These are phyloP conservation scores for Lutjanus erythropterus DNA, from an alignment of 2,113 vertebrate genomes.

Conservation along the genomic window DNA sequence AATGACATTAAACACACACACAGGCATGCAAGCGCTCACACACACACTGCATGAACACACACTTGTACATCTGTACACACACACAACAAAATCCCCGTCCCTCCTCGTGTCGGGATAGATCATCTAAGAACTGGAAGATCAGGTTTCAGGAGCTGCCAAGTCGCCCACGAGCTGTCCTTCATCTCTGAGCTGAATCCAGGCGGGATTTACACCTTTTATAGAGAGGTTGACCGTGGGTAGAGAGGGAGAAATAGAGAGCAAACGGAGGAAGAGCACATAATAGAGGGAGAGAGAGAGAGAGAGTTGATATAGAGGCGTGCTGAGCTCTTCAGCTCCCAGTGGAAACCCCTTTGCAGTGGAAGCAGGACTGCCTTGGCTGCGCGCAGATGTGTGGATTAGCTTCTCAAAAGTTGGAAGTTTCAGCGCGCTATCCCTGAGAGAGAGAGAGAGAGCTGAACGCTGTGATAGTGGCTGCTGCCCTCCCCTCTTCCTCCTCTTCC, in stretches of 20 bases:
- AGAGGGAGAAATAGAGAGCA: constrained; percentile 42
- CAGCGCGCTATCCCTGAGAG: constrained; percentile 36
- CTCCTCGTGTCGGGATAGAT: constrained; percentile 29
- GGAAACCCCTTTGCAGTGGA: constrained; percentile 45
- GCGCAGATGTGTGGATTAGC: constrained; percentile 67
- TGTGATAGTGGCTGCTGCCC: constrained; percentile 37
- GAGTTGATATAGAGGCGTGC: constrained; percentile 21
- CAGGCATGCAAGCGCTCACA: neutral
- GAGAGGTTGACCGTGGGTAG: constrained; percentile 36
- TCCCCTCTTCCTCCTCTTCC: no score
- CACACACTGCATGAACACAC: constrained; percentile 1
- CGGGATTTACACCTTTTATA: constrained; percentile 67
- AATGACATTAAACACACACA: constrained; percentile 13
- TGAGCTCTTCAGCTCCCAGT: constrained; percentile 44
- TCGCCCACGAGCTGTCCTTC: constrained; percentile 54
- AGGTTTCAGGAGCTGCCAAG: constrained; percentile 54
- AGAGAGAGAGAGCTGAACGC: constrained; percentile 43
- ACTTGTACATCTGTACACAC: neutral
- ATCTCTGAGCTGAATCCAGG: constrained; percentile 53
- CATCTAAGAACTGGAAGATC: constrained; percentile 44
- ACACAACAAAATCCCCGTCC: constrained; percentile 19
- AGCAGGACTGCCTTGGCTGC: constrained; percentile 38
- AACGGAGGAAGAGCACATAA: constrained; percentile 35
- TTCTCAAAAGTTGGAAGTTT: constrained; percentile 55
- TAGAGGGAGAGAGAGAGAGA: constrained; percentile 26